These are phyloP conservation scores for Rhadinocentrus ornatus DNA, from an alignment of 2,797 vertebrate species.

Conservation along the genomic window DNA sequence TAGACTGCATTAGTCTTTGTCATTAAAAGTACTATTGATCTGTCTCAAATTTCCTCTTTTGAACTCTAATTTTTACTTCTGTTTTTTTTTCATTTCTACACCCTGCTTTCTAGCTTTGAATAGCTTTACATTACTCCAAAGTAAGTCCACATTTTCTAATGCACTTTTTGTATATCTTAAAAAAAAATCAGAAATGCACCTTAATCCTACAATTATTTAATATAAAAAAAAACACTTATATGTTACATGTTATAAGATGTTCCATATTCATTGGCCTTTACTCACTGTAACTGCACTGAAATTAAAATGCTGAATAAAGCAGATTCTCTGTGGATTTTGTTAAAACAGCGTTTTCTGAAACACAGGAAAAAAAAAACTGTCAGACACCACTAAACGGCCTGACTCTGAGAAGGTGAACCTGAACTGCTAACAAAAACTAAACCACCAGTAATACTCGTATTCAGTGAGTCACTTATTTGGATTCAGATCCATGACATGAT, in stretches of 20 bases:
- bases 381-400: neutral
- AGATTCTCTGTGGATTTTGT: too few relatives aligned
- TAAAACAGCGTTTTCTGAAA: slow-evolving; percentile 6
- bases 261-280: neutral
- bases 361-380: neutral
- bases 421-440: neutral
- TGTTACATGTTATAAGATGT: too few relatives aligned
- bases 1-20: neutral
- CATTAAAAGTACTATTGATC: neutral
- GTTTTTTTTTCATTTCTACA: neutral
- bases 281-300: slow-evolving; percentile 12
- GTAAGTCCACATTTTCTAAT: neutral
- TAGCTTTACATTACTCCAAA: neutral
- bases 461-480: slow-evolving; percentile 34
- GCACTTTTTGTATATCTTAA: neutral
- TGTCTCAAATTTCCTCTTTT: neutral
- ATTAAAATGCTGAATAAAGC: slow-evolving; percentile 12
- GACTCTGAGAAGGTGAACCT: slow-evolving; percentile 19
- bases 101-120: neutral
- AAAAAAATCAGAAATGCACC: too few relatives aligned
- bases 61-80: neutral
- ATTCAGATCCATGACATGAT: slow-evolving; percentile 48
- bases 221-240: too few relatives aligned
- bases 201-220: too few relatives aligned
- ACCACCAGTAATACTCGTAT: slow-evolving; percentile 12